A percentile compares a stretch with the other conserved stretches of the same genome.
Evolutionary conservation across 2,888 invertebrate genomes (phyloP).

Genomic region (Mystacides longicornis): DNA sequence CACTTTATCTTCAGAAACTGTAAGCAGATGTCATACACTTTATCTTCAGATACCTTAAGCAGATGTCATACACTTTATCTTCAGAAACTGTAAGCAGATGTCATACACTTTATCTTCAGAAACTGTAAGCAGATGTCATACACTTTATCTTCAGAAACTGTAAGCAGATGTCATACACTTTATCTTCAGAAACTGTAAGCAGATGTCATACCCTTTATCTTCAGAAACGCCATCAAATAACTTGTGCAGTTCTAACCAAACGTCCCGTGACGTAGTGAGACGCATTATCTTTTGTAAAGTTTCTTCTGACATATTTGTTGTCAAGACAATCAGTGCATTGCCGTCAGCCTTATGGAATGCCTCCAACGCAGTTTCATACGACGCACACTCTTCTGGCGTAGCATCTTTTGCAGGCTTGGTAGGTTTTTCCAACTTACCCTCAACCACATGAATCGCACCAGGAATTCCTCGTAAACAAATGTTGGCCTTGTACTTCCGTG

Average conservation of each 20-base stretch:
- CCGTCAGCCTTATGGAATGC: slow-evolving; percentile 2
- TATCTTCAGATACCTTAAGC: slow-evolving; percentile 23
- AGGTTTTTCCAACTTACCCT: no score
- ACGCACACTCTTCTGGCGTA: no score
- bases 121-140: slow-evolving; percentile 25
- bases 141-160: slow-evolving; percentile 22
- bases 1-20: slow-evolving; percentile 22
- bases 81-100: slow-evolving; percentile 21
- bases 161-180: slow-evolving; percentile 14
- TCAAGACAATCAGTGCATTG: slow-evolving; percentile 19
- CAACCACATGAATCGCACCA: no score
- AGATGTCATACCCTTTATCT: slow-evolving; percentile 24
- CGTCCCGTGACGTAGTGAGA: slow-evolving; percentile 20
- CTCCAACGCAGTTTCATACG: no score
- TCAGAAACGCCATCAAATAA: slow-evolving; percentile 23
- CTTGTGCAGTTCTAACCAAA: slow-evolving; percentile 23
- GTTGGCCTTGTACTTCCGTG: no score
- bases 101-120: slow-evolving; percentile 17
- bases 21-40: slow-evolving; percentile 24
- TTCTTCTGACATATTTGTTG: slow-evolving; percentile 25
- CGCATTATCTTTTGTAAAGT: slow-evolving; percentile 25
- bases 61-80: no score
- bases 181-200: slow-evolving; percentile 24
- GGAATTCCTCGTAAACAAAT: no score
- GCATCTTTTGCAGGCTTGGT: no score